These are phyloP conservation scores for Cheiracanthium punctorium DNA, from an alignment of 2,888 invertebrate species.

Conservation along the genomic window DNA sequence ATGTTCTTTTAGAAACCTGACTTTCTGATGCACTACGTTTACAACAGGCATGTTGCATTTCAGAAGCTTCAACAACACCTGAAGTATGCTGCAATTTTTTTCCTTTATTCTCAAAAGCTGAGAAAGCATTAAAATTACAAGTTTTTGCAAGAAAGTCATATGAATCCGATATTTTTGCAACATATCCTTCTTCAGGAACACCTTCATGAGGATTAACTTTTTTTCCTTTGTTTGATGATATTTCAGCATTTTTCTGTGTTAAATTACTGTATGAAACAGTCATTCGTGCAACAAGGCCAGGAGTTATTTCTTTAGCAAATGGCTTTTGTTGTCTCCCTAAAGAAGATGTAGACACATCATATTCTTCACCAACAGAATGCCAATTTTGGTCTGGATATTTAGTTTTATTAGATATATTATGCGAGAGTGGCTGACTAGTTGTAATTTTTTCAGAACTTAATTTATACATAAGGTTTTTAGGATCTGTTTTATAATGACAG, in stretches of 20 bases:
- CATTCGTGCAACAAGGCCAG: conserved; percentile 70
- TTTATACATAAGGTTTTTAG: conserved; percentile 30
- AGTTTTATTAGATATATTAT: neutral
- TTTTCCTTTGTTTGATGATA: conserved; percentile 10
- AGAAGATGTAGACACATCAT: conserved; percentile 62
- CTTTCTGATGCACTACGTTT: conserved; percentile 65
- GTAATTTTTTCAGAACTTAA: conserved; percentile 14
- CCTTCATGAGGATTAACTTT: conserved; percentile 36
- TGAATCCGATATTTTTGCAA: conserved; percentile 68
- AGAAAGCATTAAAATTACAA: neutral
- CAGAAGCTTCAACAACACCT: conserved; percentile 4
- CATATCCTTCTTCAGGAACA: conserved; percentile 64
- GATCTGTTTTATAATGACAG: conserved; percentile 13
- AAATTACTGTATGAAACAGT: conserved; percentile 68
- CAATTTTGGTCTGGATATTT: conserved; percentile 10
- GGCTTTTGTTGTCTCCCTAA: conserved; percentile 66
- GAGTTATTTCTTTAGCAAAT: conserved; percentile 66
- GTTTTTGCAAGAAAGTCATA: conserved; percentile 60
- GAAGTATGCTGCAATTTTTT: conserved; percentile 18
- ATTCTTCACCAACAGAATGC: conserved; percentile 50
- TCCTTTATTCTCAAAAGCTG: conserved; percentile 6
- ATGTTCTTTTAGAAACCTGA: conserved; percentile 45
- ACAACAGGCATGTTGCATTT: conserved; percentile 17
- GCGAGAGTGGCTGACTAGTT: neutral
- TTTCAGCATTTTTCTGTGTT: conserved; percentile 42